Conservation (phyloP, 2,113 vertebrate species). For the Odocoileus hemionus region DNA sequence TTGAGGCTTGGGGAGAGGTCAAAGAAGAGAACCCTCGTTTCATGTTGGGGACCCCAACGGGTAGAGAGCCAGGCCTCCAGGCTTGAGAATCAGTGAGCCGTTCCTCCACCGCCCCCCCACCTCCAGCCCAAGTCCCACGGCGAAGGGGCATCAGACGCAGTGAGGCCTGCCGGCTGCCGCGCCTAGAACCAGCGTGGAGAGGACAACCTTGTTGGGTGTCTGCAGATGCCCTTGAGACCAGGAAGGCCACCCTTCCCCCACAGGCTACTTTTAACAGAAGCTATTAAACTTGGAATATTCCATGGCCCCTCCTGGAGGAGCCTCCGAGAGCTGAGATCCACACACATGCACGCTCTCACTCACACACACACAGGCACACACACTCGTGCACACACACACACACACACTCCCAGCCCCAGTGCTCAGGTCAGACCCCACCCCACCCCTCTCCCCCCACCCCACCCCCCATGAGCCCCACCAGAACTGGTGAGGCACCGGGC, state of each 20-base stretch:
- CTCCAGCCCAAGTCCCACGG: too few relatives aligned
- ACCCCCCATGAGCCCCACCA: not conserved
- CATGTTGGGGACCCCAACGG: not conserved
- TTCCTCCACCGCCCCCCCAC: not conserved
- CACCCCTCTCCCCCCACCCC: too few relatives aligned
- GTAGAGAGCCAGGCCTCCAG: not conserved
- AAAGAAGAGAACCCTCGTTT: not conserved
- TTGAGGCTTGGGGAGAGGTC: too few relatives aligned
- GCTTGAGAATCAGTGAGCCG: not conserved
- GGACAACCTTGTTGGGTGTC: not conserved
- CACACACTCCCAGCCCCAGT: not conserved
- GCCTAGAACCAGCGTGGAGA: not conserved
- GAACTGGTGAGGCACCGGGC: not conserved
- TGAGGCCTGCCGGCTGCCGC: not conserved
- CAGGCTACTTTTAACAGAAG: not conserved
- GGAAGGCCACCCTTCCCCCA: not conserved
- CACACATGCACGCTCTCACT: accelerated
- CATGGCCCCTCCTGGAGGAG: not conserved
- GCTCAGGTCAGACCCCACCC: too few relatives aligned
- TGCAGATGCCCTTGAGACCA: not conserved
- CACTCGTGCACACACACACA: too few relatives aligned
- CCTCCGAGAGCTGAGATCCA: not conserved
- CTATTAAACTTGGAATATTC: not conserved
- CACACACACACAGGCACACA: not conserved
- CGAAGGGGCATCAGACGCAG: not conserved